Conservation (phyloP, 2,888 invertebrate species). For the Ophion costatus region DNA sequence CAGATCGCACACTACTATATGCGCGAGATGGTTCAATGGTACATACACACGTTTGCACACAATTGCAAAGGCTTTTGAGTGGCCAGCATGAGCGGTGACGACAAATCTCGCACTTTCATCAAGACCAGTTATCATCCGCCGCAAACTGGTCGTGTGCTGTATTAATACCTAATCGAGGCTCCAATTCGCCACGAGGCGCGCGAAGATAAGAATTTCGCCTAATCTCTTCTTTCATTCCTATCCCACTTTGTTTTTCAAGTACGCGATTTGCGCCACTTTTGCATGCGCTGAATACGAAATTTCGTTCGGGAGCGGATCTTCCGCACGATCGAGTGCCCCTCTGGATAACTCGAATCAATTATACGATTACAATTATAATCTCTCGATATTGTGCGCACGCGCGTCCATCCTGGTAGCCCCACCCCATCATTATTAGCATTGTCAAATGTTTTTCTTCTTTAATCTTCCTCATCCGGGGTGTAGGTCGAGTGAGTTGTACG, state of each 20-base stretch:
- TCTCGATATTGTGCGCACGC: constrained; percentile 31
- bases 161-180: constrained; percentile 59
- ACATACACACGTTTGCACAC: constrained; percentile 3
- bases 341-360: constrained; percentile 38
- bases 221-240: neutral
- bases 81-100: constrained; percentile 51
- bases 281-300: neutral
- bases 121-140: constrained; percentile 57
- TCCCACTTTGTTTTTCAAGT: constrained; percentile 10
- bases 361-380: constrained; percentile 17
- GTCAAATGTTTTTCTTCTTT: neutral
- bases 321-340: constrained; percentile 29
- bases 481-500: constrained; percentile 29
- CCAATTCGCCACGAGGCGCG: constrained; percentile 24
- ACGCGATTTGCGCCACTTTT: neutral
- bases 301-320: constrained; percentile 42
- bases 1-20: neutral
- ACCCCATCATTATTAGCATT: neutral
- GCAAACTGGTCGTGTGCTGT: constrained; percentile 60
- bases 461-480: constrained; percentile 7
- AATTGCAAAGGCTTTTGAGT: constrained; percentile 53
- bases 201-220: neutral
- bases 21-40: constrained; percentile 40
- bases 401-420: constrained; percentile 7
- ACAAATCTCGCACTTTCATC: constrained; percentile 64